A percentile compares a stretch with the other conserved stretches of the same genome.
These are phyloP conservation scores for Luffia ferchaultella DNA, from an alignment of 2,888 invertebrate species.

Conservation along the genomic window DNA sequence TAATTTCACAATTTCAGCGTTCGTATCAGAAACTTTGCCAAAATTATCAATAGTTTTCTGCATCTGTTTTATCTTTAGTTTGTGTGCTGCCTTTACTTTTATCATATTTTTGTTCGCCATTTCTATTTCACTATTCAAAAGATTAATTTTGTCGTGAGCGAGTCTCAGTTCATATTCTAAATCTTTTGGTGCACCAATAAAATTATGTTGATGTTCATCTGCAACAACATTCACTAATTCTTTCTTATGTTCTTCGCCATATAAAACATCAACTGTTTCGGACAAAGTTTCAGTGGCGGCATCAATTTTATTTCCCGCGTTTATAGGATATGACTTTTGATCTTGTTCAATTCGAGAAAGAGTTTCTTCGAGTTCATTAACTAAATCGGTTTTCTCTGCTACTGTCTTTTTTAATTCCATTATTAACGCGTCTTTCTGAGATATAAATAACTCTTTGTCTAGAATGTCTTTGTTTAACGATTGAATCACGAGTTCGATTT, in stretches of 20 bases:
- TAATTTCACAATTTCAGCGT: conserved; percentile 72
- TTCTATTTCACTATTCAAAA: conserved; percentile 75
- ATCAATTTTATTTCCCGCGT: neutral
- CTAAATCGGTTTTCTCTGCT: conserved; percentile 22
- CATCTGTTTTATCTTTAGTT: conserved; percentile 76
- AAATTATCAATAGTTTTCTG: conserved; percentile 77
- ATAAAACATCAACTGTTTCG: conserved; percentile 11
- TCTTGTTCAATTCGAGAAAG: conserved; percentile 20
- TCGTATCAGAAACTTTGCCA: conserved; percentile 72
- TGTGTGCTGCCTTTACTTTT: conserved; percentile 76
- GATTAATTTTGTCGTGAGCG: conserved; percentile 47
- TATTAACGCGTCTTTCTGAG: conserved; percentile 53
- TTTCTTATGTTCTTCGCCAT: conserved; percentile 20
- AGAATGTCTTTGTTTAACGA: conserved; percentile 56
- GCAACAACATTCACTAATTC: conserved; percentile 12
- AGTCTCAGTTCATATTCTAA: conserved; percentile 50
- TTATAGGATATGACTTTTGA: neutral
- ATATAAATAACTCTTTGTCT: conserved; percentile 48
- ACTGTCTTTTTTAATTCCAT: conserved; percentile 27
- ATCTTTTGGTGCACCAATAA: conserved; percentile 33
- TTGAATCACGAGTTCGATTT: conserved; percentile 45
- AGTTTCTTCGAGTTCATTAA: conserved; percentile 15
- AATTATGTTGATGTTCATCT: conserved; percentile 24
- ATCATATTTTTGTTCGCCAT: conserved; percentile 79
- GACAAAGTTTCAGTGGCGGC: no score